Evolutionary conservation across 2,888 invertebrate species (phyloP), one percentile per base, ranked within the genome.

Genomic region (Aphelenchoides bicaudatus): DNA sequence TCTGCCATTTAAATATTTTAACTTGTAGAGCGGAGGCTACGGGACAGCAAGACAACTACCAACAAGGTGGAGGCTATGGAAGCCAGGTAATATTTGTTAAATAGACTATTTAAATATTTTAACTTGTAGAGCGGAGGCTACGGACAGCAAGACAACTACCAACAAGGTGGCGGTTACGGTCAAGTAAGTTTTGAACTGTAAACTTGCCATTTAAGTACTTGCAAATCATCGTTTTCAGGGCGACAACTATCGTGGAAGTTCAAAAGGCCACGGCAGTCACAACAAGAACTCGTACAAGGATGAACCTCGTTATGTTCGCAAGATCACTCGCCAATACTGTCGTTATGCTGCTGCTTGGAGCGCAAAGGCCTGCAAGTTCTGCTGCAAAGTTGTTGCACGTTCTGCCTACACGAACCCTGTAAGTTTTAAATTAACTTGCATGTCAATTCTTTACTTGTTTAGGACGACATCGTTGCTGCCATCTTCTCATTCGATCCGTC

Each of bases 401-500:
- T 52, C 54, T 50, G 65, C 65, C 28, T 61, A 65, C 60, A 65
- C 65, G 28, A 65, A 59, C 54, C 68, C 68, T 23, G 65, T 65
- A 38, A 34, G 63, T 56, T 21, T 48, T 48, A 8, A 6, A n/a
- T 43, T 43, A 6, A 43, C 29, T 29, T 31, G 13, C 6, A 8
- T n/a, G 16, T 10, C 28, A 16, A 27, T 37, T 3, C 60, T 28
- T 1, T 57, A 39, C 16, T n/a, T 3, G 5, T 30, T 29, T 39
- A 67, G 66, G 65, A 66, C 31, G 63, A 70, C 49, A 70, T 70
- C 47, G 50, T 55, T 16, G 57, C 62, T 6, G 70, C 69, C 30
- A 63, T 67, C 30, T 67, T 67, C 52, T 34, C 58, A 28, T 67
- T 67, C 48, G 56, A 67, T 31, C 67, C 67, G 13, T 34, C 31